Evolutionary conservation across 2,888 invertebrate species (phyloP), one percentile per base, ranked within the genome.

Genomic region (Syrphus vitripennis): DNA sequence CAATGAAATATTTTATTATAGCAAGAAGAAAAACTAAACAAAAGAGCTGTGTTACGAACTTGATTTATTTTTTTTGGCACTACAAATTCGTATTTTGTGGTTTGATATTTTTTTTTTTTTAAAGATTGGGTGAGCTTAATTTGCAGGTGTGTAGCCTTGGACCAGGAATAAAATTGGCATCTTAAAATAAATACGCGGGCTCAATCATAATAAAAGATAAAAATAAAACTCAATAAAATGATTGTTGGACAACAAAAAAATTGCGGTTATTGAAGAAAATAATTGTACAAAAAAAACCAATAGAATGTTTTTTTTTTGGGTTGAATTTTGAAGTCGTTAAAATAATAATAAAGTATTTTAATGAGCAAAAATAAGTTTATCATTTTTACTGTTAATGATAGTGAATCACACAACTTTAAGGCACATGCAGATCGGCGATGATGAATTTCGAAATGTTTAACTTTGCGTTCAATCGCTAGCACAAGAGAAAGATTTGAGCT

Each of bases 11-110:
- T 12, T 4, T 7, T 42, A 7, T 0, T 9, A 34, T 34, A 9
- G 16, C 16, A 7, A 16, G 42, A 42, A 3, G 42, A 63, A 19
- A 21, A 59, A 48, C 24, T 19, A 65, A 61, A 74, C 74, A 70
- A 83, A 83, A 83, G 83, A 78, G 50, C 55, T 83, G 19, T 37
- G 5, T 4, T 19, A 12, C 78, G 57, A 83, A 83, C 74, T 78
- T 55, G 59, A 55, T 40, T 21, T 42, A 67, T 83, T 70, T 42
- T 50, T 53, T 48, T 34, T 29, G 40, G 26, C 42, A 42, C 21
- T 42, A 14, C 16, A 34, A 0, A 21, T 34, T 34, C 7, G n/a
- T 19, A 29, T 7, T 48, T 63, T 75, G 45, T 19, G 42, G 29
- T 65, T 45, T 63, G 4, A 55, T 16, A 29, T 26, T 7, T 5